Evolutionary conservation across 2,113 vertebrate genomes (phyloP), one percentile per base, ranked within the genome.

Genomic region (Microcebus murinus): DNA sequence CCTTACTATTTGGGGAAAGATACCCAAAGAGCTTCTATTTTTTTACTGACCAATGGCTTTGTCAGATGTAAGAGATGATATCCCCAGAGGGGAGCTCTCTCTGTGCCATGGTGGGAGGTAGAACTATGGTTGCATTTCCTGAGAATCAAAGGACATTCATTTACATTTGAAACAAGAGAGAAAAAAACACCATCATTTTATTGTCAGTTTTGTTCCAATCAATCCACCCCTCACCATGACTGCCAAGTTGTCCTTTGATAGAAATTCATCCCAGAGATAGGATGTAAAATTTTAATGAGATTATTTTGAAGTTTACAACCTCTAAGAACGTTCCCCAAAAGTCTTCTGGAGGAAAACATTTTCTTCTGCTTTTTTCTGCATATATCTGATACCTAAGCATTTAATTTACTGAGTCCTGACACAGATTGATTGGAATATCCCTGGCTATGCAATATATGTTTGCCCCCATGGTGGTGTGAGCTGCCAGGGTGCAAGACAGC

Each of bases 191-290:
- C 87, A 76, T 93, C 80, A 96, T 97, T 96, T 95, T 90, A 94
- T 61, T 98, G 95, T 95, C 96, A 97, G 95, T 71, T 97, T 87
- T 93, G 68, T 93, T 97, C 94, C 65, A 95, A 92, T 96, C 93
- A 97, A 71, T 74, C 91, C 83, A 81, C 79, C 93, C 81, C 87
- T 97, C 57, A 29, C 36, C 2, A 83, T 4, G 91, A 87, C 80
- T 87, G 95, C 95, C 91, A 97, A 96, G 73, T 83, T 94, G 86
- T 93, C 39, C 91, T 96, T 95, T 93, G 91, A 97, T 76, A 94
- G 90, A 91, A 91, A 97, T 90, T 84, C 87, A 96, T 84, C 76
- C 71, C 65, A 87, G 70, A 97, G 89, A 93, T 71, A 80, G 59
- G 36, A 93, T 76, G 59, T 71, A 93, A 96, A 97, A 94, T 87